Percentiles rank a stretch among this genome's conserved stretches.
Conservation (phyloP, 2,888 invertebrate genomes). For the Leptothorax acervorum region DNA sequence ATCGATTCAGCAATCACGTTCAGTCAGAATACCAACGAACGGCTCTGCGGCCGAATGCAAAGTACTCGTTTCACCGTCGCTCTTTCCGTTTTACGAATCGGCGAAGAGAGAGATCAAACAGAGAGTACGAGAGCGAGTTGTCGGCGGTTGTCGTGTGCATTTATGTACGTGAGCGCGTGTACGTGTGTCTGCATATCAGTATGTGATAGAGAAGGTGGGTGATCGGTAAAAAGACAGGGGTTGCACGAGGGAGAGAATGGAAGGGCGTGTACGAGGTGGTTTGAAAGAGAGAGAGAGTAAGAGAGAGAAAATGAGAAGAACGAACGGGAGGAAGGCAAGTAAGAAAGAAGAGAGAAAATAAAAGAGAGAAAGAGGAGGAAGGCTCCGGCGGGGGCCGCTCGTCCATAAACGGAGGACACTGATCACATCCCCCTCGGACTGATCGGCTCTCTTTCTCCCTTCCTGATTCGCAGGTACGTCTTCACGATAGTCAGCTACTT, state of each 20-base stretch:
- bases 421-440: constrained; percentile 77
- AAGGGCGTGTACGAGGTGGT: not conserved
- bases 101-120: not conserved
- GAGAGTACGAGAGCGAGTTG: not conserved
- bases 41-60: constrained; percentile 5
- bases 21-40: constrained; percentile 25
- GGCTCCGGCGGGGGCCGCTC: constrained; percentile 85
- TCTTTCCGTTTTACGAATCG: constrained; percentile 38
- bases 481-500: constrained; percentile 99
- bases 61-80: not conserved
- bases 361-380: constrained; percentile 78
- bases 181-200: not conserved
- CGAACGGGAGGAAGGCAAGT: constrained; percentile 45
- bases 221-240: not conserved
- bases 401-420: constrained; percentile 78
- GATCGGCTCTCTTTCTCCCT: constrained; percentile 75
- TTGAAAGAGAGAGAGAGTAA: constrained; percentile 23
- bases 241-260: constrained; percentile 17
- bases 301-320: constrained; percentile 12
- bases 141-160: not conserved
- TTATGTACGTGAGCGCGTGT: not conserved
- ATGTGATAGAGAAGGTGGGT: not conserved
- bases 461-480: constrained; percentile 90
- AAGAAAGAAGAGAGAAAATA: constrained; percentile 55
- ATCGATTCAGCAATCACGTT: constrained; percentile 43